Base-by-base conservation (phyloP, 2,113 vertebrate genomes). In the Antennarius striatus region DNA sequence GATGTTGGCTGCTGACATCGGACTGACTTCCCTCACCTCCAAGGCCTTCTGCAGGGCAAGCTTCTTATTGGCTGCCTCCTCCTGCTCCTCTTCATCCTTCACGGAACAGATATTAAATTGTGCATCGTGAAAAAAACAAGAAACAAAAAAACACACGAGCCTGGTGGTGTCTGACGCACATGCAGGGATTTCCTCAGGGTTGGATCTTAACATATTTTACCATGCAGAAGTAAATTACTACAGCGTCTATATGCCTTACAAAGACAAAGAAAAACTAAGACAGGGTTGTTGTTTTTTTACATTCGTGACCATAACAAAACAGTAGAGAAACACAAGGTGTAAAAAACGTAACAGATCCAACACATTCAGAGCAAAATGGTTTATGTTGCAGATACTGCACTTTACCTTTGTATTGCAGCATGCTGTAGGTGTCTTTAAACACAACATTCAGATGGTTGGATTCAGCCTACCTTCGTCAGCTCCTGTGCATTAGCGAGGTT, bases 11-110 rank as follows among this genome's bases (percentile, higher is more conserved):
- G 96, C 98, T 0, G 97, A 98, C 90, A 98, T 93, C 6, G 98
- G 97, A 79, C 98, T 99, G 83, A 99, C 97, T 89, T 99, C 98
- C 0, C 97, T 97, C 77, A 98, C 98, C 83, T 99, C 98, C 88
- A 96, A 92, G 73, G 97, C 98, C 75, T 99, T 99, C 46, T 99
- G 98, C 76, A 99, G 90, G 4, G 98, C 97, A 0, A 98, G 94
- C 82, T 96, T 99, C 84, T 98, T 98, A 62, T 96, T 99, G 87
- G 96, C 97, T 36, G 96, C 97, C 75, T 98, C 95, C 72, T 99
- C 97, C 92, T 98, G 97, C 84, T 98, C 93, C 83, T 99, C 98
- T 77, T 99, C 97, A 0, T 99, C 98, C 97, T 99, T 71, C 1
- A 51, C 30, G 46, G 10, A 73, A 9, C 71, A 52, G 43, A 74